Percentiles rank a stretch among this genome's conserved stretches.
Evolutionary conservation across 2,888 invertebrate species (phyloP).

Genomic region (Ashinkailepas kermadecensis): DNA sequence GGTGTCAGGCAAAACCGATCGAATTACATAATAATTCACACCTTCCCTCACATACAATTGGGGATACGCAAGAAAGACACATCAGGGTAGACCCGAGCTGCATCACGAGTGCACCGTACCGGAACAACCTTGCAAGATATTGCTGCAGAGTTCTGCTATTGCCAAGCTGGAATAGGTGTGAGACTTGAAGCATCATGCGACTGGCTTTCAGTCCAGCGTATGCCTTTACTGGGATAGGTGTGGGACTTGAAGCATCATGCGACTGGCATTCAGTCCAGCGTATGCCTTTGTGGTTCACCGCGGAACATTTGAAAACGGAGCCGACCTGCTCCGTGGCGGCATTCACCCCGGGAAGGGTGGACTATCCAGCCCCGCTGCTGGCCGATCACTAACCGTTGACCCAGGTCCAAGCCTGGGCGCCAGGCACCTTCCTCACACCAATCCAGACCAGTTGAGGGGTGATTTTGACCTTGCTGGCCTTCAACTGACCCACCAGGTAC

Average conservation of each 20-base stretch:
- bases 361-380: neutral
- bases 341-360: neutral
- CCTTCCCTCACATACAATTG: too few species aligned
- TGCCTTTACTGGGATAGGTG: neutral
- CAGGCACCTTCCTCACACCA: constrained; percentile 31
- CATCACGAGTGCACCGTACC: too few species aligned
- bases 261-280: neutral
- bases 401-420: constrained; percentile 31
- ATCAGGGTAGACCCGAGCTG: too few species aligned
- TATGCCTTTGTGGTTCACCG: neutral
- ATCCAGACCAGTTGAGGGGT: constrained; percentile 31
- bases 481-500: constrained; percentile 30
- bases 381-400: constrained; percentile 27
- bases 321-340: neutral
- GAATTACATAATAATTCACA: too few species aligned
- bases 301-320: neutral
- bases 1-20: too few species aligned
- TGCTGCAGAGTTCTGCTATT: too few species aligned
- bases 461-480: constrained; percentile 23
- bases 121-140: too few species aligned
- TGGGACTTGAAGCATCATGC: neutral
- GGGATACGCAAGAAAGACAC: too few species aligned
- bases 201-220: neutral
- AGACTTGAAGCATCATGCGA: neutral
- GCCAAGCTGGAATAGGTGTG: too few species aligned